Evolutionary conservation across 2,797 vertebrate genomes (phyloP).

Genomic region (Tiaroga cobitis): DNA sequence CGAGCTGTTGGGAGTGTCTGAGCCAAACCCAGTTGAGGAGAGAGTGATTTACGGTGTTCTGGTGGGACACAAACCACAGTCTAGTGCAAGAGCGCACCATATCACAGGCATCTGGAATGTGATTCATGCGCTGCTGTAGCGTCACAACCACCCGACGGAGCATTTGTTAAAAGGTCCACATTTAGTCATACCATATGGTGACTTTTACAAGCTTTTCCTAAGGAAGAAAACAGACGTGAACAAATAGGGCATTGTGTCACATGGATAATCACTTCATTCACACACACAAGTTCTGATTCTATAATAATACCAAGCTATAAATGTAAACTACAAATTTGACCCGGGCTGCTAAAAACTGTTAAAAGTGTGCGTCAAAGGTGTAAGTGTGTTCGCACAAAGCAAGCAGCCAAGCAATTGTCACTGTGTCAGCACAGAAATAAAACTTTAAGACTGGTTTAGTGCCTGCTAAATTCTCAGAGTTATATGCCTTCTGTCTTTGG

Average conservation of each 20-base stretch:
- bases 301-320: not conserved
- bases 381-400: not conserved
- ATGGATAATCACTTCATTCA: not conserved
- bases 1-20: constrained; percentile 29
- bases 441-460: constrained; percentile 17
- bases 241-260: not conserved
- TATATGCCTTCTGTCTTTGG: not conserved
- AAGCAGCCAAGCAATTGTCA: not conserved
- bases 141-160: constrained; percentile 40
- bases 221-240: not conserved
- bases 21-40: constrained; percentile 52
- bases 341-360: not conserved
- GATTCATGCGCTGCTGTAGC: constrained; percentile 53
- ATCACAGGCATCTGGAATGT: constrained; percentile 50
- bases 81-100: constrained; percentile 53
- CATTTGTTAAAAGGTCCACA: constrained; percentile 62
- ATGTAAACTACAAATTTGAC: not conserved
- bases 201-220: constrained; percentile 32
- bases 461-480: constrained; percentile 23
- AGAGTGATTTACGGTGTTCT: constrained; percentile 70
- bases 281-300: not conserved
- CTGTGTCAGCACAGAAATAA: constrained; percentile 6
- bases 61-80: constrained; percentile 62
- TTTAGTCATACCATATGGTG: constrained; percentile 49
- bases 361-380: not conserved